Conservation (phyloP, 2,113 vertebrate species). For the Proteles cristata region DNA sequence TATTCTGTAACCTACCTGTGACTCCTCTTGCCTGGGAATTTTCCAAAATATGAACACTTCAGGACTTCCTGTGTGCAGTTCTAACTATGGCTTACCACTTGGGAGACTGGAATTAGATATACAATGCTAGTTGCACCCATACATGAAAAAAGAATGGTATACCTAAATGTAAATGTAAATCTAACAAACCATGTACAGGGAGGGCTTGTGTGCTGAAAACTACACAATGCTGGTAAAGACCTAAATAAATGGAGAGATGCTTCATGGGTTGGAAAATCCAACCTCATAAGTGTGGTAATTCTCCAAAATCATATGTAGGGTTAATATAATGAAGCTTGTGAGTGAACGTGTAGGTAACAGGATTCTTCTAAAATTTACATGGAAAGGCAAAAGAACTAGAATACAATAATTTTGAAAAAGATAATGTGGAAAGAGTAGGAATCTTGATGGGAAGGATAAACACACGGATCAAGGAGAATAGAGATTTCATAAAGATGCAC, state of each 20-base stretch:
- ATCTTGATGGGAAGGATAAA: not conserved
- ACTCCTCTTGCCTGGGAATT: not conserved
- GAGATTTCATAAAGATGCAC: not conserved
- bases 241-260: not conserved
- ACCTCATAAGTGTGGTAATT: not conserved
- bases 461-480: not conserved
- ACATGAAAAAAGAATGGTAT: not conserved
- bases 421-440: not conserved
- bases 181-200: not conserved
- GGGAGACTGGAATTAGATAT: not conserved
- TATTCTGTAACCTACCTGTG: not conserved
- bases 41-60: not conserved
- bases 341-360: not conserved
- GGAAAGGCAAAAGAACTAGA: not conserved
- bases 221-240: not conserved
- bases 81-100: not conserved
- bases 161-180: not conserved
- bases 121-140: not conserved
- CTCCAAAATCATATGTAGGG: not conserved
- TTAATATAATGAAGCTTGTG: not conserved
- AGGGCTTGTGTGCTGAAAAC: not conserved
- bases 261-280: not conserved
- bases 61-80: not conserved
- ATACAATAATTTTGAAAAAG: not conserved
- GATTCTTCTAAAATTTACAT: not conserved